These are phyloP conservation scores for Pterobdella sp. DNA, from an alignment of 2,888 invertebrate genomes.

Conservation along the genomic window DNA sequence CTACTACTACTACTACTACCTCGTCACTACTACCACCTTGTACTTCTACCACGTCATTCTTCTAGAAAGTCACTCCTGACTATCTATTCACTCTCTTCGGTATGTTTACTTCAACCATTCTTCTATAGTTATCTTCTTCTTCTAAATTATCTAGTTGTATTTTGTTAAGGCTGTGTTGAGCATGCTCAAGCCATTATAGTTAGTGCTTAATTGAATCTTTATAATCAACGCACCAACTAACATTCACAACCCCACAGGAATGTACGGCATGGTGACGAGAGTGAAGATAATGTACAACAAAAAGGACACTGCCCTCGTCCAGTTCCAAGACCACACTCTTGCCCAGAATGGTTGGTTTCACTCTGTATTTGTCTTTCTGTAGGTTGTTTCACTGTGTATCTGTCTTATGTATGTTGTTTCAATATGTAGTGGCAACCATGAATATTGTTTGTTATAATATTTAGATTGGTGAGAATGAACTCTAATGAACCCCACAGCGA, in stretches of 20 bases:
- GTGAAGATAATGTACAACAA: constrained; percentile 34
- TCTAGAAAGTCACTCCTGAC: constrained; percentile 32
- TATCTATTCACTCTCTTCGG: constrained; percentile 34
- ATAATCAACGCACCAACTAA: background rate
- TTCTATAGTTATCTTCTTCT: constrained; percentile 17
- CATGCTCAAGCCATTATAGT: background rate
- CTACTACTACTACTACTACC: background rate
- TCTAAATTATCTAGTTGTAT: background rate
- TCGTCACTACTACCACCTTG: background rate
- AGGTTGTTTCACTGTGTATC: background rate
- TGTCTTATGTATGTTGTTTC: background rate
- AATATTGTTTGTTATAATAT: background rate
- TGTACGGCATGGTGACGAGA: constrained; percentile 30
- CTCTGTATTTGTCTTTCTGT: background rate
- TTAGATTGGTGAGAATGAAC: background rate
- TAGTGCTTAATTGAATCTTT: background rate
- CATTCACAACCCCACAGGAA: constrained; percentile 21
- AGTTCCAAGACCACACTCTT: constrained; percentile 26
- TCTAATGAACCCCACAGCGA: constrained; percentile 12
- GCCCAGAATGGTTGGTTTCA: constrained; percentile 30
- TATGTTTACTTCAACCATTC: constrained; percentile 20
- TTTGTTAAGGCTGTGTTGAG: constrained; percentile 10
- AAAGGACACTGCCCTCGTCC: constrained; percentile 33
- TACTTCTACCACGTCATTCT: background rate
- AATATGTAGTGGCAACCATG: background rate